A percentile compares a stretch with the other conserved stretches of the same genome.
These are phyloP conservation scores for Champsocephalus esox DNA, from an alignment of 2,797 vertebrate species.

Conservation along the genomic window DNA sequence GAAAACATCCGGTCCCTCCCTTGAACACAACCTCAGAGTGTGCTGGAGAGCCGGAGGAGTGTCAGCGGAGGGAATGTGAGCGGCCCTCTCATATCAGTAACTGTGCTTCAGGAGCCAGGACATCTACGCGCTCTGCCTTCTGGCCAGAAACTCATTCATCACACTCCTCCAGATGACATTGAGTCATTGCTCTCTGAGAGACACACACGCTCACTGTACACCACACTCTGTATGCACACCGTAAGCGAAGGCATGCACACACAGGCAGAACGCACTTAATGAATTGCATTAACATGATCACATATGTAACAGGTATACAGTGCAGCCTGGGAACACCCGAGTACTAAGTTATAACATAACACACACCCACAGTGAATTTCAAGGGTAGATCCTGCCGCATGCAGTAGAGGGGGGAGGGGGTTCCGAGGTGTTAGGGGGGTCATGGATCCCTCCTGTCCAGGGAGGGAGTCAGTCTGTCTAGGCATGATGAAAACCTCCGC, in stretches of 20 bases:
- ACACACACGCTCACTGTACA: constrained; percentile 35
- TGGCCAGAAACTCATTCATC: constrained; percentile 84
- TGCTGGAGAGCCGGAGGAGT: constrained; percentile 18
- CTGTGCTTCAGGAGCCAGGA: constrained; percentile 74
- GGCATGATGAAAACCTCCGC: constrained; percentile 85
- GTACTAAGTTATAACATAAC: constrained; percentile 4
- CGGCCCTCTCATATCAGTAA: constrained; percentile 71
- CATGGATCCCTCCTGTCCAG: constrained; percentile 78
- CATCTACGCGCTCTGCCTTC: constrained; percentile 76
- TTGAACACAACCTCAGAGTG: constrained; percentile 2
- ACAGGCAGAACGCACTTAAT: constrained; percentile 26
- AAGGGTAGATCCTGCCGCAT: constrained; percentile 69
- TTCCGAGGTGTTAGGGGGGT: constrained; percentile 73
- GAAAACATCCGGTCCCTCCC: constrained; percentile 2
- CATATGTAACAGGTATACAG: constrained; percentile 38
- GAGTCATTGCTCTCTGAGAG: constrained; percentile 81
- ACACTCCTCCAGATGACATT: constrained; percentile 77
- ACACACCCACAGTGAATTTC: constrained; percentile 58
- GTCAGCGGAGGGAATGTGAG: constrained; percentile 66
- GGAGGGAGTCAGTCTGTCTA: constrained; percentile 84
- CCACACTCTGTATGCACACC: constrained; percentile 17
- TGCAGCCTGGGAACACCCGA: constrained; percentile 19
- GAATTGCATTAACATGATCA: constrained; percentile 46
- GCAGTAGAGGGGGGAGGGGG: constrained; percentile 24
- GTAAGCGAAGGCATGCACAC: constrained; percentile 10